Conservation (phyloP, 2,888 invertebrate genomes). For the Lasioglossum villosulum region DNA sequence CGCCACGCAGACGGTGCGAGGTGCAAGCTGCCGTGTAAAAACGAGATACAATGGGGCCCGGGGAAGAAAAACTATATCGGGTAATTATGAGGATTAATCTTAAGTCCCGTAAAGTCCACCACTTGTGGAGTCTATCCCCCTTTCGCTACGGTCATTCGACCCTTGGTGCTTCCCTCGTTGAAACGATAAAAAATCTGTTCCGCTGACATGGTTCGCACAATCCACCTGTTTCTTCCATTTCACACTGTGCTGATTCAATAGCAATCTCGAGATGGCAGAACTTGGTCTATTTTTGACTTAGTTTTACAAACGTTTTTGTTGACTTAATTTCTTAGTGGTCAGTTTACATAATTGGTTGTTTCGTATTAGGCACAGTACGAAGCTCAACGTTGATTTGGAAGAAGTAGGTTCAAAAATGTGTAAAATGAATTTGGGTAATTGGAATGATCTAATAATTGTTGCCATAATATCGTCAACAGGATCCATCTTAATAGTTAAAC, state of each 20-base stretch:
- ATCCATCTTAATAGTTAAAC: neutral
- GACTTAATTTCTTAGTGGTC: neutral
- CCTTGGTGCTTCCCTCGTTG: constrained; percentile 18
- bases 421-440: neutral
- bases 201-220: neutral
- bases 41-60: constrained; percentile 74
- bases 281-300: neutral
- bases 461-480: neutral
- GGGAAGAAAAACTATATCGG: constrained; percentile 72
- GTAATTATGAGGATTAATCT: constrained; percentile 84
- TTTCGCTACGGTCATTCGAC: constrained; percentile 33
- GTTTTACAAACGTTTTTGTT: neutral
- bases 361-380: neutral
- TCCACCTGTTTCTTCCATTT: neutral
- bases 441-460: neutral
- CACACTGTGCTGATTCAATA: neutral
- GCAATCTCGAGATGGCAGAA: neutral
- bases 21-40: constrained; percentile 76
- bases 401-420: neutral
- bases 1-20: constrained; percentile 28
- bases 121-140: constrained; percentile 80
- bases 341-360: neutral
- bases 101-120: constrained; percentile 84
- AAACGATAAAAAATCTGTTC: constrained; percentile 48
- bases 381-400: neutral